Base-by-base conservation (phyloP, 1,140 invertebrate genomes). In the Eciton burchellii region DNA sequence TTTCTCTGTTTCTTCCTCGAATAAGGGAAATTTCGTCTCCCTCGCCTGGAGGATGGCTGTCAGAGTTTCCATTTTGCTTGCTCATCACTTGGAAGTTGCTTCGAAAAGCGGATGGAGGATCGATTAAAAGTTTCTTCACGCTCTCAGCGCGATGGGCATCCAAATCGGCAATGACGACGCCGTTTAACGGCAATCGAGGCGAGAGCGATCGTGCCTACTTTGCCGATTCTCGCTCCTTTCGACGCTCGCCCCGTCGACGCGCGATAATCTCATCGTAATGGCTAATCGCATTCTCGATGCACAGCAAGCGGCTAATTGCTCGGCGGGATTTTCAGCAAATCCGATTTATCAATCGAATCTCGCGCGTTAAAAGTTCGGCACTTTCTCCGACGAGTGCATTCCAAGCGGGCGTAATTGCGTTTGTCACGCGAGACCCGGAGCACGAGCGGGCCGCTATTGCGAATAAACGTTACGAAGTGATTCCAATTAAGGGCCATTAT, bases 401-500 rank as follows among this genome's bases (percentile, higher is more conserved):
- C 43, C 57, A 11, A 49, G 5, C 35, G 43, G 2, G 60, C 1
- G 49, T 84, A 85, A 84, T 85, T 60, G 41, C 24, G 56, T 76
- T 76, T 26, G 57, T 63, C 29, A 74, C 43, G 57, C 72, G 54
- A 49, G 62, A 56, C 47, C 41, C 63, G 71, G 70, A 26, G 47
- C 56, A n/a, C 9, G 19, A 60, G 21, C 59, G 47, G 68, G n/a
- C 49, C 47, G 65, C 26, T 24, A 43, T 71, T 54, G 66, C 65
- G 54, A 57, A 56, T 21, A 81, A 85, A 84, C 65, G 84, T 85
- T 65, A 49, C 72, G 45, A 74, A 79, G 65, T 79, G 82, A 85
- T 70, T 84, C 73, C 65, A 72, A 85, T 85, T 79, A 79, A 56
- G 57, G 49, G 47, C 72, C 45, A 85, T 85, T 84, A 81, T 84